A percentile compares a stretch with the other conserved stretches of the same genome.
These are phyloP conservation scores for Drosophila kurseongensis DNA, from an alignment of 1,140 invertebrate genomes.

Conservation along the genomic window DNA sequence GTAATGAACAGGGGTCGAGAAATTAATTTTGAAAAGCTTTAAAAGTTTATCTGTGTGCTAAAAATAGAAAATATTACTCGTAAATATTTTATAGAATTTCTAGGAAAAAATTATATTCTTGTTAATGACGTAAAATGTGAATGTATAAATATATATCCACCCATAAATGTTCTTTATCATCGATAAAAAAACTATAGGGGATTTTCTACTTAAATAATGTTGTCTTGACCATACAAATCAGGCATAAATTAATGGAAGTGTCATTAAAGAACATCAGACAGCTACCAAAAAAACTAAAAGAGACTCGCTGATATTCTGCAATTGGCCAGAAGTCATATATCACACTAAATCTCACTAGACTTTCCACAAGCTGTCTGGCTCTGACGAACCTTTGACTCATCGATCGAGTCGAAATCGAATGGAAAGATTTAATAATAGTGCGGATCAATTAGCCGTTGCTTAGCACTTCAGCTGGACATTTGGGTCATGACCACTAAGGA, in stretches of 20 bases:
- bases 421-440: slow-evolving; percentile 55
- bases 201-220: background rate
- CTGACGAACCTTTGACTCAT: slow-evolving; percentile 28
- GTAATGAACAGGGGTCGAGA: slow-evolving; percentile 1
- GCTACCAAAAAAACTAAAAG: slow-evolving; percentile 26
- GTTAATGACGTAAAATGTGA: no score
- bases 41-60: background rate
- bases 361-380: slow-evolving; percentile 19
- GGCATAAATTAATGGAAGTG: slow-evolving; percentile 25
- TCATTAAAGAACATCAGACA: slow-evolving; percentile 18
- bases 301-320: slow-evolving; percentile 24
- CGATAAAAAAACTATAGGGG: background rate
- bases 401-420: slow-evolving; percentile 25
- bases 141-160: background rate
- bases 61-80: background rate
- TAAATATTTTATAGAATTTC: background rate
- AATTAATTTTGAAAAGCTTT: background rate
- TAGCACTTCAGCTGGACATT: slow-evolving; percentile 70
- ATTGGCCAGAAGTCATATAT: slow-evolving; percentile 46
- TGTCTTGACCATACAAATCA: background rate
- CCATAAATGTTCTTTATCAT: background rate
- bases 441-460: slow-evolving; percentile 60
- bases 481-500: slow-evolving; percentile 73
- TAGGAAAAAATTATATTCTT: background rate
- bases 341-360: slow-evolving; percentile 32